Base-by-base conservation (phyloP, 2,888 invertebrate genomes). In the Drosophila falleni region DNA sequence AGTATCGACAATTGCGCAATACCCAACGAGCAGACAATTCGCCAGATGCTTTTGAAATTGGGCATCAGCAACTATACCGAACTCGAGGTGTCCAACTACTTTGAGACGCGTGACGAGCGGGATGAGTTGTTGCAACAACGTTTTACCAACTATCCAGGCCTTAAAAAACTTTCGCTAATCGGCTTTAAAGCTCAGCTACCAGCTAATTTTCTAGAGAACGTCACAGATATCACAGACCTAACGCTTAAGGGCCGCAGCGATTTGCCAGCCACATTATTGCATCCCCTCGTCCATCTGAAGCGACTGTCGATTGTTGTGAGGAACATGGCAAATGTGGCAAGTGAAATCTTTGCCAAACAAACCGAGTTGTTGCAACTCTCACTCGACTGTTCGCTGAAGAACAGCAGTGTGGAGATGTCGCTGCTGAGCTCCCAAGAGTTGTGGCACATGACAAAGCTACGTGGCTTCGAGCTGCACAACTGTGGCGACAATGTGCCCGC, bases 401-500 rank as follows among this genome's bases (percentile, higher is more conserved):
- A 87, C 35, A 80, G 78, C 55, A 86, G 83, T 11, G 86, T 81
- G 42, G 86, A 87, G 11, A 81, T 81, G 81, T 83, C 88, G 0
- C 46, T 86, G 15, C 49, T 87, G 0, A 86, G 83, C 13, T 78
- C 86, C 0, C 81, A 86, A 16, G 83, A 86, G 35, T 41, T 87
- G 2, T 88, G 86, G 80, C 83, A 88, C 15, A 75, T 87, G 81
- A 54, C 72, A 11, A 70, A 86, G 1, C 50, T 87, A 5, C 73
- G 76, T 4, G 73, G 78, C 33, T 72, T 87, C 1, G 81, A 81
- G 44, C 23, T 87, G 2, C 80, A 76, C 53, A 80, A 86, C 10
- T 87, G 86, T 23, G 86, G 88, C 0, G 86, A 88, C 8, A 83
- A 86, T 70, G 80, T 87, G 47, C 86, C 86, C 0, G 80, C 78